Percentiles rank a stretch among this genome's conserved stretches.
phyloP scores from a whole-genome alignment of 2,888 invertebrate species.

The Syrphus vitripennis region DNA sequence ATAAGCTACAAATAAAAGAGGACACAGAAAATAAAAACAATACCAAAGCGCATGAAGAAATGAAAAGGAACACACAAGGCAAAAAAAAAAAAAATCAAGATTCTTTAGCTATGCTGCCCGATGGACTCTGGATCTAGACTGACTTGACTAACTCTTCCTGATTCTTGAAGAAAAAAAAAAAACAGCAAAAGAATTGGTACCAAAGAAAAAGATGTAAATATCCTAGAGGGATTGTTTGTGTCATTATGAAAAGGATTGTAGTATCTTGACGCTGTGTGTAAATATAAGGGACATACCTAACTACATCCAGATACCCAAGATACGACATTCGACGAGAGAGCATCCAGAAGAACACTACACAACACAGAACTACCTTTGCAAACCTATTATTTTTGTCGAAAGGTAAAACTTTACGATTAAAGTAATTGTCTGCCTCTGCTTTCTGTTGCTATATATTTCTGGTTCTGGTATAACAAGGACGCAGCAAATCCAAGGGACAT shows the following conservation, averaged over 20 bases:
- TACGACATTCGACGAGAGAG: background rate
- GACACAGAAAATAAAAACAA: conserved; percentile 15
- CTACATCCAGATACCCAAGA: background rate
- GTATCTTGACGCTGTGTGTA: background rate
- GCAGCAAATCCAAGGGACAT: background rate
- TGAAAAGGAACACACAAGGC: too few species aligned
- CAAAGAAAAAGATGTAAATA: conserved; percentile 47
- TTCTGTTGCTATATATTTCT: background rate
- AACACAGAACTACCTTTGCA: background rate
- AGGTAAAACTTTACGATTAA: conserved; percentile 54
- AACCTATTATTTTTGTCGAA: conserved; percentile 36
- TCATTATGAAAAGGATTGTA: conserved; percentile 46
- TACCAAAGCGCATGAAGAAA: background rate
- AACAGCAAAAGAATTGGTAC: background rate
- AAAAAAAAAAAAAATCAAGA: background rate
- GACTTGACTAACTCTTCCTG: too few species aligned
- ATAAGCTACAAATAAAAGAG: conserved; percentile 39
- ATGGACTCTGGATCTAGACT: too few species aligned
- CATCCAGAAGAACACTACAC: too few species aligned
- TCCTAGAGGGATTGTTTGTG: conserved; percentile 34
- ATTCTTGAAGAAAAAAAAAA: background rate
- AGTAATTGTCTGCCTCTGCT: conserved; percentile 23
- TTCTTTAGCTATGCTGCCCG: background rate
- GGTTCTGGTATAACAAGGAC: conserved; percentile 20
- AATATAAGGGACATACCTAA: background rate